Base-by-base conservation (phyloP, 1,140 invertebrate genomes). In the Artemia franciscana region DNA sequence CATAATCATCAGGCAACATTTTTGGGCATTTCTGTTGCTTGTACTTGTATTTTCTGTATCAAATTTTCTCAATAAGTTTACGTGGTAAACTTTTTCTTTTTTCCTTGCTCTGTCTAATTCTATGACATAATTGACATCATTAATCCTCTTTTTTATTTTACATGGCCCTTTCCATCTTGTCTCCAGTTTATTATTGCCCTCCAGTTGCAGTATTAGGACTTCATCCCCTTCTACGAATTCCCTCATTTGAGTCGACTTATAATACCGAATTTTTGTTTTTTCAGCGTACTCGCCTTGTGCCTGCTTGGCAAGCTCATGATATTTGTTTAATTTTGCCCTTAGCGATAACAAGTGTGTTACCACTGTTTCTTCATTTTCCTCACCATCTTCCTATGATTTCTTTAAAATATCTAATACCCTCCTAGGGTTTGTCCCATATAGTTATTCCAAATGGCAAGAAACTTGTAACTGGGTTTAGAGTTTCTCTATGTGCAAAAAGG, bases 401-500 rank as follows among this genome's bases (percentile, higher is more conserved):
- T n/a, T n/a, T n/a, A n/a, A n/a, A n/a, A n/a, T n/a, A 39, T 39
- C 30, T 39, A 39, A 39, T 39, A 39, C 30, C 30, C 30, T n/a
- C n/a, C 30, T 39, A 7, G 30, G n/a, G 7, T 39, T 39, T 7
- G 30, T 7, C 7, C 30, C 7, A 39, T 39, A 39, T n/a, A 39
- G n/a, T 7, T 7, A n/a, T n/a, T 39, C n/a, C 30, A 39, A 39
- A 39, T n/a, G 30, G 30, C 7, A n/a, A 39, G n/a, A 39, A 39
- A n/a, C 30, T n/a, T 39, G 30, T 39, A 39, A n/a, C 30, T 7
- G 30, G 30, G 30, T 39, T n/a, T 39, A 39, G 30, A 7, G 30
- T 39, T 39, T 39, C 30, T n/a, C 30, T 61, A 24, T 66, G 60
- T 5, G 65, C 65, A 23, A 66, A 60, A 2, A 26, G 25, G 5